Evolutionary conservation across 1,140 invertebrate species (phyloP), one percentile per base, ranked within the genome.

Genomic region (Drosophila mauritiana): DNA sequence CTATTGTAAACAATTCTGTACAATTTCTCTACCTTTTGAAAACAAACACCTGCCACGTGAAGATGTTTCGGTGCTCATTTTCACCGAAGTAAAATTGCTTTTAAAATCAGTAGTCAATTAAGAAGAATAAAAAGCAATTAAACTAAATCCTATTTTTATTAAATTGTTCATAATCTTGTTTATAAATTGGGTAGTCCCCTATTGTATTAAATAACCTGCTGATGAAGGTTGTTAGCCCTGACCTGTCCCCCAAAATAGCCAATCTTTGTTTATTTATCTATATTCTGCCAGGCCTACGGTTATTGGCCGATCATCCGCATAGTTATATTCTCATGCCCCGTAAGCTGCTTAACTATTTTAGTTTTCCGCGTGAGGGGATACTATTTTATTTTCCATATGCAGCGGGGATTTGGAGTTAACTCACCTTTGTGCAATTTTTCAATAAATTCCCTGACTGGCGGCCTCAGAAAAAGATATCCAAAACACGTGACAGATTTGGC

Each of bases 401-500:
- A 13, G 11, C 8, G 20, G 22, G 20, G 22, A 46, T 25, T 25
- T 3, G 25, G n/a, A 15, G 68, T 70, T 56, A 51, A 61, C 82
- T 86, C 75, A 86, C 82, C 83, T 86, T 78, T 81, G 80, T 77
- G 59, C 55, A 46, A 67, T 74, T 82, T 86, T 80, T 86, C 82
- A 88, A 86, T 86, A 86, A 86, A 83, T 88, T 68, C 75, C 74
- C 34, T 17, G 56, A 40, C 55, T 20, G 46, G 36, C 22, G 70
- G 68, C 40, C 56, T 77, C 62, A 70, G 79, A 79, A 85, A 75
- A 80, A 75, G 78, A 81, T 86, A 86, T 86, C 83, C 82, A 82
- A 82, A 86, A 85, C 83, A 86, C 82, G 82, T 86, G 82, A 86
- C 78, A 88, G 83, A 86, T 86, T 88, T 86, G 80, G 74, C 79